Base-by-base conservation (phyloP, 1,140 invertebrate species). In the Zaprionus vittiger region DNA sequence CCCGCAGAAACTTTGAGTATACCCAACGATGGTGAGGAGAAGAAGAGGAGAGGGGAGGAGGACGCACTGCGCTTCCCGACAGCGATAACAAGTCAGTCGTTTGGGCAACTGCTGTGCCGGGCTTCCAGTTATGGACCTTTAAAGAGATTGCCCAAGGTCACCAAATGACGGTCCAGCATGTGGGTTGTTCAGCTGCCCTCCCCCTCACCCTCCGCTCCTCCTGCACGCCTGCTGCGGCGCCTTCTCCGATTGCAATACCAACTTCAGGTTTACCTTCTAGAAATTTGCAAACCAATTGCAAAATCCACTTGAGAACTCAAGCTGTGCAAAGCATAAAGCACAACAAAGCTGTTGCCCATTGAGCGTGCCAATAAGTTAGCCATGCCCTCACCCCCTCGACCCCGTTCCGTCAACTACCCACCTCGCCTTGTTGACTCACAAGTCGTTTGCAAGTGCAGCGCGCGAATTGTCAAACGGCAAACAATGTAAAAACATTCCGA, bases 401-500 rank as follows among this genome's bases (percentile, higher is more conserved):
- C 49, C 6, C 28, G 12, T 34, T n/a, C 26, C n/a, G 12, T 52
- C 47, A 15, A 11, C 31, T 34, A 57, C 44, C 37, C 0, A 2
- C 11, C 24, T 24, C 41, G 15, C 38, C 26, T 60, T 38, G 47
- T 54, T 64, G 37, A 81, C 62, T 72, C 44, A 26, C 44, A 38
- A 56, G 62, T 55, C 70, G 64, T 59, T 67, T 65, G 81, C 47
- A 82, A 82, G 76, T 80, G 83, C 73, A 80, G 54, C 62, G 62
- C 73, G 47, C 73, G 47, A 80, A 77, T 87, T 83, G 79, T 81
- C 57, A 71, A 67, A 57, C 37, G 65, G 41, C 64, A 73, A 70
- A 73, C 81, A 81, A 78, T 47, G 64, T 26, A 62, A 66, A 74
- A 75, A 83, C 80, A 80, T 82, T 87, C 76, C 66, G 76, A 86